Evolutionary conservation across 2,888 invertebrate genomes (phyloP).

Genomic region (Plagodis pulveraria): DNA sequence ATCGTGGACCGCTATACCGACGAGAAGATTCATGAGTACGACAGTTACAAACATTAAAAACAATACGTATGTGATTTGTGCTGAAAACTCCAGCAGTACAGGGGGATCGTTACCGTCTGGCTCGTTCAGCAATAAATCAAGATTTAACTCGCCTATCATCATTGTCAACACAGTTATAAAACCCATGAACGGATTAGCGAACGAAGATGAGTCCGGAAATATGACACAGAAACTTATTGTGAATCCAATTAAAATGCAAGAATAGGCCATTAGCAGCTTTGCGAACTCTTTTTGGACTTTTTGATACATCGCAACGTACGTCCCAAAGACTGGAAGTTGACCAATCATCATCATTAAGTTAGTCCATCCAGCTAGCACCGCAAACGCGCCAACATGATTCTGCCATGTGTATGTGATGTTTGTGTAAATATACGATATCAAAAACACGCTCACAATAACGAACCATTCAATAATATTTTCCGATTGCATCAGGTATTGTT

Average conservation of each 20-base stretch:
- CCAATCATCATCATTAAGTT: conserved; percentile 97
- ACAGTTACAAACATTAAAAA: conserved; percentile 94
- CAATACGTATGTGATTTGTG: conserved; percentile 92
- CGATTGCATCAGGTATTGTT: conserved; percentile 92
- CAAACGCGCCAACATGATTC: conserved; percentile 94
- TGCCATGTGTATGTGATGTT: conserved; percentile 92
- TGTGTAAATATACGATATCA: conserved; percentile 92
- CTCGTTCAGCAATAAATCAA: conserved; percentile 90
- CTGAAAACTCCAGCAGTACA: conserved; percentile 91
- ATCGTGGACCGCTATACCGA: conserved; percentile 95
- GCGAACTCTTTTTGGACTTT: conserved; percentile 95
- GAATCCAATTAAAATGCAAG: conserved; percentile 93
- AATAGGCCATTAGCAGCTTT: conserved; percentile 93
- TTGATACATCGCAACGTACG: conserved; percentile 96
- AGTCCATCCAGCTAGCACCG: conserved; percentile 94
- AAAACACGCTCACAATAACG: conserved; percentile 92
- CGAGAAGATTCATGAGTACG: conserved; percentile 93
- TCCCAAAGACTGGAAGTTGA: conserved; percentile 93
- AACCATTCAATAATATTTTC: conserved; percentile 96
- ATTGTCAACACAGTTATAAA: conserved; percentile 93
- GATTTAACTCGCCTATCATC: conserved; percentile 95
- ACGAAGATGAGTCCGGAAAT: conserved; percentile 92
- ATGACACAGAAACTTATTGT: conserved; percentile 95
- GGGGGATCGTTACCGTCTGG: conserved; percentile 91
- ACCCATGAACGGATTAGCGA: conserved; percentile 93